Percentiles rank a stretch among this genome's conserved stretches.
Conservation (phyloP, 2,888 invertebrate species). For the Heterodera filipjevi region DNA sequence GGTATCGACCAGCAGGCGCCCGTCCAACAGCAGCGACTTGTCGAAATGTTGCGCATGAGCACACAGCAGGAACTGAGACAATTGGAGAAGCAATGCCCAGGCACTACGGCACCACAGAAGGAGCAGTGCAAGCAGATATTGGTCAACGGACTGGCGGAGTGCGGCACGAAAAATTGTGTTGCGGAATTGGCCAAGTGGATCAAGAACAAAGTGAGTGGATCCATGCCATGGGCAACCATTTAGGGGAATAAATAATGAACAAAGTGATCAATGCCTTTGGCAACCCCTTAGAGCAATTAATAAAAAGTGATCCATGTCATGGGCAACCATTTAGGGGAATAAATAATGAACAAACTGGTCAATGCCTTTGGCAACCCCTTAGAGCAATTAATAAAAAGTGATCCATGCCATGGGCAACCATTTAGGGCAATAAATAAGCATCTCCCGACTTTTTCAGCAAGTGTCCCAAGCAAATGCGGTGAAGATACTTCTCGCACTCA, state of each 20-base stretch:
- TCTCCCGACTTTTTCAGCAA: conserved; percentile 20
- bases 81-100: conserved; percentile 5
- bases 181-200: conserved; percentile 44
- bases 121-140: conserved; percentile 49
- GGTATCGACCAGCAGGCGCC: conserved; percentile 41
- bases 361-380: too few relatives aligned
- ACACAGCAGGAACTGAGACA: conserved; percentile 47
- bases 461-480: conserved; percentile 31
- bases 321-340: too few relatives aligned
- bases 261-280: too few relatives aligned
- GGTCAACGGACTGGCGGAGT: conserved; percentile 42
- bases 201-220: conserved; percentile 27
- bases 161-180: conserved; percentile 46
- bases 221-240: too few relatives aligned
- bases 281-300: too few relatives aligned
- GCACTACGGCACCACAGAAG: not conserved
- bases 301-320: too few relatives aligned
- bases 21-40: conserved; percentile 50
- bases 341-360: too few relatives aligned
- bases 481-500: conserved; percentile 27
- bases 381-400: too few relatives aligned
- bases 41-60: conserved; percentile 51
- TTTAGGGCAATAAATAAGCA: too few relatives aligned
- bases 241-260: too few relatives aligned
- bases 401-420: too few relatives aligned